phyloP scores from a whole-genome alignment of 2,797 vertebrate species.

The Balearica regulorum region DNA sequence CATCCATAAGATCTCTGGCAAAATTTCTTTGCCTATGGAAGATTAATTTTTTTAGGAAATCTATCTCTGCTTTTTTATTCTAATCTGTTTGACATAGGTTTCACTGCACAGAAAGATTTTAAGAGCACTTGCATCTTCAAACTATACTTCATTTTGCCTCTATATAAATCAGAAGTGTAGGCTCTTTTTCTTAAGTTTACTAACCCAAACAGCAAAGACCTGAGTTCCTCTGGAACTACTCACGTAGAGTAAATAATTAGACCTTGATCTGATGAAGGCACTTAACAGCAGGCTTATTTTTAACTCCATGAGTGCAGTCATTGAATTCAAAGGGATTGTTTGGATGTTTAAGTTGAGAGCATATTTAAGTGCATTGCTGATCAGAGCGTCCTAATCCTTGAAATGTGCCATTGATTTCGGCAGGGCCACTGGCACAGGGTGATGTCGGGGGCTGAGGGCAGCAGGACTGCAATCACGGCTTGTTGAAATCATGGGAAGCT shows the following conservation, averaged over 20 bases:
- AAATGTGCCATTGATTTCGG: not conserved
- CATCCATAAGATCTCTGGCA: not conserved
- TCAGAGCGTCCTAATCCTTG: not conserved
- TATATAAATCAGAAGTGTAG: not conserved
- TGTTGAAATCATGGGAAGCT: not conserved
- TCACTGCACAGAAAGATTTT: not conserved
- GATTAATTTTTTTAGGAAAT: not conserved
- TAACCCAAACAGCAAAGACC: not conserved
- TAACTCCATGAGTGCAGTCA: not conserved
- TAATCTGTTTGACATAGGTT: not conserved
- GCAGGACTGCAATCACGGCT: not conserved
- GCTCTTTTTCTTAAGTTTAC: not conserved
- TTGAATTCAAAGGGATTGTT: constrained; percentile 34
- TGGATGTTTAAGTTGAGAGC: not conserved
- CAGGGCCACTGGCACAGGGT: not conserved
- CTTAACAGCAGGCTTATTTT: constrained; percentile 15
- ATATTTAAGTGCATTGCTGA: not conserved
- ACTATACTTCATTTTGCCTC: not conserved
- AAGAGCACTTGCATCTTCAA: not conserved
- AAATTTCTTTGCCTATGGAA: not conserved
- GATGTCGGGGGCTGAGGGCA: not conserved
- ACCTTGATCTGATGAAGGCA: not conserved
- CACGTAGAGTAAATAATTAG: not conserved
- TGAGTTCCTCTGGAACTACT: not conserved
- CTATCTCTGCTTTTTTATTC: not conserved